Evolutionary conservation across 64 coral and sea anemone genomes (phyloP), one percentile per base, ranked within the genome.

Genomic region (Hydrozoanthus tunicans): DNA sequence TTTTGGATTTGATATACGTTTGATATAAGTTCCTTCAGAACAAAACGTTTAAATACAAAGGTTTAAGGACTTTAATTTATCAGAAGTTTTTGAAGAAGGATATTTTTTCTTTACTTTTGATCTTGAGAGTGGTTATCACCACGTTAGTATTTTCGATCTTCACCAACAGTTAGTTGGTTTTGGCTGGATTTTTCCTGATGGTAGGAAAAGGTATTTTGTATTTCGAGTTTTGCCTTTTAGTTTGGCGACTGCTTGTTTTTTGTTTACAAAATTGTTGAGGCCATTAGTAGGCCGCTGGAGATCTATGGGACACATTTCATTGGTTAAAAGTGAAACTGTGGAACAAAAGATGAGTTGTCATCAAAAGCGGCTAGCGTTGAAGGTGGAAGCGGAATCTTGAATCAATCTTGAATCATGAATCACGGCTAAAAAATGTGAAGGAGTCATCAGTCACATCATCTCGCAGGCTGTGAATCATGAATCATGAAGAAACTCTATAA

Each of bases 71-170:
- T 1, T 65, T 70, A 7, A 20, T 20, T 20, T 20, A 20, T 70
- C 65, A 4, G 43, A 86, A 32, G 43, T 56, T 6, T 62, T 85
- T 6, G 32, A 70, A 56, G 24, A 86, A 20, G 64, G 43, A 54
- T 86, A 86, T 64, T 82, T 17, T 64, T 64, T 82, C 32, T 82
- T 32, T 17, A 81, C 43, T 5, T 79, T 79, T 79, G 77, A 79
- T 32, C 14, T 79, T 17, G 56, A 23, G 25, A 82, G 83, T 70
- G 83, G 61, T 43, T 86, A 73, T 53, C 80, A 82, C 56, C 80
- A 82, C 57, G 80, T 82, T 9, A 64, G 62, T 59, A 82, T 82
- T n/a, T 9, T 62, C 13, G 80, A 82, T n/a, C 3, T 32, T 17
- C 80, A 82, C 24, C 80, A 64, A 62, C 58, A 59, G 5, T 55